These are phyloP conservation scores for Bombus balteatus DNA, from an alignment of 1,140 invertebrate genomes.

Conservation along the genomic window DNA sequence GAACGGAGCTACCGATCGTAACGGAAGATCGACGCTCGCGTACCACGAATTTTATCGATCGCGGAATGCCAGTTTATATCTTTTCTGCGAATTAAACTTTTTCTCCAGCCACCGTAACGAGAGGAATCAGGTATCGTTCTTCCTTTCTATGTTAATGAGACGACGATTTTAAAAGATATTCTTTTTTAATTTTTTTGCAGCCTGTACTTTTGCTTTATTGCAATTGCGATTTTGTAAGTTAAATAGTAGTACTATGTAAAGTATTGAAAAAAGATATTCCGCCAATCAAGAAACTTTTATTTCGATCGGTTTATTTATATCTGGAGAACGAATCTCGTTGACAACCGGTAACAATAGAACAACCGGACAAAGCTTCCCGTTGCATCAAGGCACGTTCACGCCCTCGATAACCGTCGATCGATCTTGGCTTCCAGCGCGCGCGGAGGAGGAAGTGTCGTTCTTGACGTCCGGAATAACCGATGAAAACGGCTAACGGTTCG, in stretches of 20 bases:
- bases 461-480: conserved; percentile 71
- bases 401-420: conserved; percentile 38
- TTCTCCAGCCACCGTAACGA: neutral
- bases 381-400: conserved; percentile 45
- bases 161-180: neutral
- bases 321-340: neutral
- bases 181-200: too few relatives aligned
- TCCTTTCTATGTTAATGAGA: neutral
- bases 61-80: neutral
- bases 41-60: neutral
- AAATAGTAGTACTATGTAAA: too few relatives aligned
- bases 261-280: neutral
- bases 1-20: neutral
- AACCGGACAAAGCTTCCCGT: conserved; percentile 23
- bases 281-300: neutral
- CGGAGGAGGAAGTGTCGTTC: conserved; percentile 67
- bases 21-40: conserved; percentile 15
- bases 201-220: too few relatives aligned
- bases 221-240: too few relatives aligned
- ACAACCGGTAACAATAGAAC: neutral
- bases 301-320: neutral
- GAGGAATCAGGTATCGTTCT: neutral
- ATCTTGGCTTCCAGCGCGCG: conserved; percentile 41
- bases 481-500: conserved; percentile 72
- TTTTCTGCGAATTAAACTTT: neutral